These are phyloP conservation scores for Drosophila mercatorum DNA, from an alignment of 2,888 invertebrate genomes.

Conservation along the genomic window DNA sequence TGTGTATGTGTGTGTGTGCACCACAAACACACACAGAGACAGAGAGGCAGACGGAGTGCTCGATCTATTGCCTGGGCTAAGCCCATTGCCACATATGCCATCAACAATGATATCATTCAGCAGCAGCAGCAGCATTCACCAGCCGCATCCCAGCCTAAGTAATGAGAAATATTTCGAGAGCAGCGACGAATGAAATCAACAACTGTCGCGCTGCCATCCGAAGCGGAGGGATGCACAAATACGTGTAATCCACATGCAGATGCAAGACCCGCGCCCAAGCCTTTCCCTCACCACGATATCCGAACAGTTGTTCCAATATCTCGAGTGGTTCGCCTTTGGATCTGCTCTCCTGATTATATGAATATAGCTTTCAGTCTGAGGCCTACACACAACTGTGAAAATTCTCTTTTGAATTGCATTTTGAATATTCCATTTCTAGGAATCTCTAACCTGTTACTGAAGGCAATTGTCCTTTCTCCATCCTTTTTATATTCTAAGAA, in stretches of 20 bases:
- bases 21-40: constrained; percentile 39
- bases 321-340: background rate
- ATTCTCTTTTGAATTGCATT: no score
- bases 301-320: background rate
- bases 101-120: constrained; percentile 38
- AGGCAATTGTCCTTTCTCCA: no score
- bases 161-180: constrained; percentile 27
- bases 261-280: background rate
- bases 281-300: no score
- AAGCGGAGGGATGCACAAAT: background rate
- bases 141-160: constrained; percentile 24
- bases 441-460: no score
- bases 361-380: no score
- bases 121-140: constrained; percentile 14
- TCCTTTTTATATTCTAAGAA: no score
- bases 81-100: constrained; percentile 42
- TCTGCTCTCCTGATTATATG: background rate
- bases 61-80: constrained; percentile 29
- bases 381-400: no score
- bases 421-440: no score
- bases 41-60: constrained; percentile 1
- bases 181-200: constrained; percentile 2
- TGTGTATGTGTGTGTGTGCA: constrained; percentile 40
- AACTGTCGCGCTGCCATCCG: constrained; percentile 1
- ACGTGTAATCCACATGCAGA: constrained; percentile 8